A percentile compares a stretch with the other conserved stretches of the same genome.
Evolutionary conservation across 2,888 invertebrate species (phyloP).

Genomic region (Acrobasis suavella): DNA sequence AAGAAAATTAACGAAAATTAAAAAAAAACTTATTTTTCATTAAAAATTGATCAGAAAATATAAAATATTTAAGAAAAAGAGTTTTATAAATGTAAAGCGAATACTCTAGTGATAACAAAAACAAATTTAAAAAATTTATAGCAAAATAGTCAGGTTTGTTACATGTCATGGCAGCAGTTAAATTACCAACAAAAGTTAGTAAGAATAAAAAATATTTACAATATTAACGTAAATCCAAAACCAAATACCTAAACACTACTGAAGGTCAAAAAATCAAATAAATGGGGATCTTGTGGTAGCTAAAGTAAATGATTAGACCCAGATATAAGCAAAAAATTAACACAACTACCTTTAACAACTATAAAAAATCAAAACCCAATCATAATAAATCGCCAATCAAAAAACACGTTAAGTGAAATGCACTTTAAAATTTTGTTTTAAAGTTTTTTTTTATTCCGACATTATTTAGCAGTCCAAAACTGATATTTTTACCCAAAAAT

Average conservation of each 20-base stretch:
- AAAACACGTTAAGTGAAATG: background rate
- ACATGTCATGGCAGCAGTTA: constrained; percentile 13
- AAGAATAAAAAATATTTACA: constrained; percentile 27
- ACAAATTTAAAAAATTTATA: constrained; percentile 4
- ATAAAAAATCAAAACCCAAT: background rate
- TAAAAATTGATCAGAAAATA: background rate
- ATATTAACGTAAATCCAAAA: constrained; percentile 27
- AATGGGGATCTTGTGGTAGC: too few relatives aligned
- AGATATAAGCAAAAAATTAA: background rate
- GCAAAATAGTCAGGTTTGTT: constrained; percentile 8
- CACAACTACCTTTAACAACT: background rate
- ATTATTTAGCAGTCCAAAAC: background rate
- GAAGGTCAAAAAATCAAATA: too few relatives aligned
- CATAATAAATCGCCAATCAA: background rate
- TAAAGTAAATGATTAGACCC: too few relatives aligned
- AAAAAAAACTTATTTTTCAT: background rate
- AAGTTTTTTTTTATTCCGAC: background rate
- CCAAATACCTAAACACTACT: constrained; percentile 5
- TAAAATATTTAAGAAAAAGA: background rate
- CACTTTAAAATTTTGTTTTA: background rate
- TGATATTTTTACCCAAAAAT: constrained; percentile 10
- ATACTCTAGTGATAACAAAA: constrained; percentile 13
- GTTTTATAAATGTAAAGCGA: background rate
- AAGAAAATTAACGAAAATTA: too few relatives aligned
- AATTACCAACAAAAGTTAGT: constrained; percentile 23